Evolutionary conservation across 1,140 invertebrate species (phyloP).

Genomic region (Dreissena rostriformis): DNA sequence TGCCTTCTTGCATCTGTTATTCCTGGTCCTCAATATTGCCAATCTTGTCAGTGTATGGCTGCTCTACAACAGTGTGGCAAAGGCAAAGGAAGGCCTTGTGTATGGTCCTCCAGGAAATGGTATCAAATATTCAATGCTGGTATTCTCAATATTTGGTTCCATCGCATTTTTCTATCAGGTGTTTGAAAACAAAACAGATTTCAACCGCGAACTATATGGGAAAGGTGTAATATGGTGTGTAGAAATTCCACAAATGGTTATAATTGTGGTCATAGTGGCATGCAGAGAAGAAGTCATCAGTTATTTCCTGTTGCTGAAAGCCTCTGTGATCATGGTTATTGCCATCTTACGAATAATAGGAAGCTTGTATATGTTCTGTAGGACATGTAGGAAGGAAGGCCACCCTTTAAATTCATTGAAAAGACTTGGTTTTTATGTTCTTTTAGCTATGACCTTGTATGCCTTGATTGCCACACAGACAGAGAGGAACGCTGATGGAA

Average conservation of each 20-base stretch:
- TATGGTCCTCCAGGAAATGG: slow-evolving; percentile 67
- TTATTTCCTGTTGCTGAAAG: slow-evolving; percentile 73
- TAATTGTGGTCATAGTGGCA: slow-evolving; percentile 68
- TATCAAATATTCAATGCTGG: slow-evolving; percentile 62
- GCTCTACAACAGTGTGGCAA: slow-evolving; percentile 68
- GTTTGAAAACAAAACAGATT: slow-evolving; percentile 66
- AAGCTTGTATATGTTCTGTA: slow-evolving; percentile 52
- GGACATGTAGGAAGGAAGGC: slow-evolving; percentile 51
- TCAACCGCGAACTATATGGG: slow-evolving; percentile 68
- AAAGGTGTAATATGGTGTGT: slow-evolving; percentile 72
- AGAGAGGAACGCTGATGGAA: slow-evolving; percentile 61
- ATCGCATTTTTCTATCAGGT: slow-evolving; percentile 71
- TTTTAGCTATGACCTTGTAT: slow-evolving; percentile 60
- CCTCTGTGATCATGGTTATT: slow-evolving; percentile 67
- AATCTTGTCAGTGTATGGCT: slow-evolving; percentile 77
- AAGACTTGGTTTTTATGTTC: slow-evolving; percentile 68
- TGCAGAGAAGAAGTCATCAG: slow-evolving; percentile 76
- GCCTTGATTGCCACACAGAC: slow-evolving; percentile 72
- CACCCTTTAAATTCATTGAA: slow-evolving; percentile 68
- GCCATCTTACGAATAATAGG: slow-evolving; percentile 67
- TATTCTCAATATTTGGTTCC: slow-evolving; percentile 73
- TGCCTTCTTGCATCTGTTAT: slow-evolving; percentile 64
- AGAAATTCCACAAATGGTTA: slow-evolving; percentile 73
- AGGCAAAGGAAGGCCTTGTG: slow-evolving; percentile 70
- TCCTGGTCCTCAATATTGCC: slow-evolving; percentile 62